Base-by-base conservation (phyloP, 1,140 invertebrate genomes). In the Bicyclus anynana region DNA sequence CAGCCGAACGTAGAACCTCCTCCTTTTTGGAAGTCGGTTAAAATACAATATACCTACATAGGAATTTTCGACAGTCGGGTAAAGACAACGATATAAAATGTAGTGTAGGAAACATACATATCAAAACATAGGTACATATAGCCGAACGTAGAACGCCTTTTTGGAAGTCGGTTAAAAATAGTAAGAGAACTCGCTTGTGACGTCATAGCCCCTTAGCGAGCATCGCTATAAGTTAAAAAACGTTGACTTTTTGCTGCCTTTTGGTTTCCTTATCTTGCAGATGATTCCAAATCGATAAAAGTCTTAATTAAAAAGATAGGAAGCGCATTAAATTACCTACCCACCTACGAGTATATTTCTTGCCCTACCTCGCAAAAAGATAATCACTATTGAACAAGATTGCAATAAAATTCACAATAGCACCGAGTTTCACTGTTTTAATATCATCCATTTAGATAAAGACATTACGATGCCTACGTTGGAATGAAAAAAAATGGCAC, bases 361-460 rank as follows among this genome's bases (percentile, higher is more conserved):
- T 4, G 3, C 2, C 23, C 7, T 2, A 9, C 18, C 7, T 4
- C 16, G 40, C 10, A 18, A 4, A 20, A 14, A 44, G 12, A 12
- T 20, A 1, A 20, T 44, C 13, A 44, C 10, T 20, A 12, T 44
- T 44, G 6, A 20, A 44, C 17, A 9, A 44, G 40, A 20, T 47
- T 47, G 18, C 16, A 47, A 47, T 26, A 21, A 16, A 47, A 47
- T 27, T 47, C 20, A 14, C 4, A 9, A 26, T 26, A 26, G 12
- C 12, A 7, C 10, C n/a, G 5, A 29, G 37, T 53, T 53, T 40
- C 26, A 18, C 9, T 17, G 16, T 20, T 44, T 44, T 44, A 44
- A 18, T 44, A 44, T 20, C 18, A 47, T 26, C 44, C 63, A 62
- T 62, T 61, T 67, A 69, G 72, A 83, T 80, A 77, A 74, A 80